These are phyloP conservation scores for Aporrectodea caliginosa DNA, from an alignment of 1,140 invertebrate species.

Conservation along the genomic window DNA sequence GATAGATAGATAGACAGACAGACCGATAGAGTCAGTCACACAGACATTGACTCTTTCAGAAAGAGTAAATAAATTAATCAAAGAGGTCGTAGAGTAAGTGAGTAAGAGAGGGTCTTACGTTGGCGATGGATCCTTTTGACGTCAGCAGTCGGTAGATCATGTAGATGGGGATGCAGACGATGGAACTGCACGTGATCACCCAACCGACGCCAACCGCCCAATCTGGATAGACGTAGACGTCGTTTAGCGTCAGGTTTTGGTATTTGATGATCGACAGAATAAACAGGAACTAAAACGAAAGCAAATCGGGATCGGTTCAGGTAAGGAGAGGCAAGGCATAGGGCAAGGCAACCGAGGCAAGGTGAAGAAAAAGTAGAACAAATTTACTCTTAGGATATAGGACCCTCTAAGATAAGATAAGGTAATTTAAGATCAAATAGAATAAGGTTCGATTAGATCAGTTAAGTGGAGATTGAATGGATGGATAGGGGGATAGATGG, in stretches of 20 bases:
- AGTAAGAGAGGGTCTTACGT: not conserved
- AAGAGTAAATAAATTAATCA: not conserved
- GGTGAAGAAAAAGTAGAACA: not conserved
- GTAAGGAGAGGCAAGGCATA: not conserved
- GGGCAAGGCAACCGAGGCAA: not conserved
- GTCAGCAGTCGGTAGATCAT: slow-evolving; percentile 57
- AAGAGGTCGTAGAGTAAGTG: not conserved
- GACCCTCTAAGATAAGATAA: not conserved
- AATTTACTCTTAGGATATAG: not conserved
- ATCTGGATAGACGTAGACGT: slow-evolving; percentile 59
- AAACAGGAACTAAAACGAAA: slow-evolving; percentile 30
- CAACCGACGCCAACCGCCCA: slow-evolving; percentile 66
- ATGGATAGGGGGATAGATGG: too few relatives aligned
- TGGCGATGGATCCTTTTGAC: not conserved
- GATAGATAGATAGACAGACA: not conserved
- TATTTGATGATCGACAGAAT: slow-evolving; percentile 24
- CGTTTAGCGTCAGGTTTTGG: slow-evolving; percentile 49
- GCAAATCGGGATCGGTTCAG: not conserved
- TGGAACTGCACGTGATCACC: slow-evolving; percentile 61
- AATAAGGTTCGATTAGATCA: too few relatives aligned
- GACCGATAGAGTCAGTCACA: not conserved
- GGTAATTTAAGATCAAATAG: too few relatives aligned
- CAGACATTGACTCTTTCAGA: not conserved
- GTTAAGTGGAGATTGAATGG: too few relatives aligned
- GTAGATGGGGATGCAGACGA: slow-evolving; percentile 63